A percentile compares a stretch with the other conserved stretches of the same genome.
Evolutionary conservation across 2,888 invertebrate genomes (phyloP).

Genomic region (Acanthopleura granulata): DNA sequence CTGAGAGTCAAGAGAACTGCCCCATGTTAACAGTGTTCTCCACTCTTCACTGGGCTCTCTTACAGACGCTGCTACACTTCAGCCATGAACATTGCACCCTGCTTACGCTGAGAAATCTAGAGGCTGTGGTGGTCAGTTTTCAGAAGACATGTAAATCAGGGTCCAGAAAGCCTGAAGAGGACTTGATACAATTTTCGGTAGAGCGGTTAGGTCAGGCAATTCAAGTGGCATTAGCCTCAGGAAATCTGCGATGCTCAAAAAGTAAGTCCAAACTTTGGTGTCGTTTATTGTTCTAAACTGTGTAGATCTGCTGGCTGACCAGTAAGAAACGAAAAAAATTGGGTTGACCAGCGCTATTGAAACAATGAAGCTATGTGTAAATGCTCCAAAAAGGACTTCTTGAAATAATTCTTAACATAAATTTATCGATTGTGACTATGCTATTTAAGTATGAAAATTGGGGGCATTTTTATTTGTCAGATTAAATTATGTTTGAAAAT

Average conservation of each 20-base stretch:
- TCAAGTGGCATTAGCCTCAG: slow-evolving; percentile 83
- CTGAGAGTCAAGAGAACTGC: slow-evolving; percentile 24
- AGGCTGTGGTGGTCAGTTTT: slow-evolving; percentile 34
- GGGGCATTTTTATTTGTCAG: too few relatives aligned
- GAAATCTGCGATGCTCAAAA: slow-evolving; percentile 85
- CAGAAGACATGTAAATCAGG: slow-evolving; percentile 24
- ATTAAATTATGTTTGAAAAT: too few relatives aligned
- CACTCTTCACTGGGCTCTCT: background rate
- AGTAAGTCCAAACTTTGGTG: slow-evolving; percentile 67
- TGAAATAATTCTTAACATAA: too few relatives aligned
- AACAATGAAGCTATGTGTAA: too few relatives aligned
- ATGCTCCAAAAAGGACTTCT: too few relatives aligned
- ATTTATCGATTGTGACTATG: too few relatives aligned
- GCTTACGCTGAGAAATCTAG: slow-evolving; percentile 41
- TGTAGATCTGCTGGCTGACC: too few relatives aligned
- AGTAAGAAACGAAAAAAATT: too few relatives aligned
- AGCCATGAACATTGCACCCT: slow-evolving; percentile 39
- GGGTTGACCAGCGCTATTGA: too few relatives aligned
- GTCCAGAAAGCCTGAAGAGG: slow-evolving; percentile 32
- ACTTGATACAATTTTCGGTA: slow-evolving; percentile 75
- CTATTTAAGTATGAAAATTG: too few relatives aligned
- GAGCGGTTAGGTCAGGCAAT: slow-evolving; percentile 87
- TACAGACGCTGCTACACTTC: slow-evolving; percentile 17
- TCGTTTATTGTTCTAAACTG: too few relatives aligned
- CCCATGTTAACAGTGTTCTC: background rate